These are phyloP conservation scores for Anolis carolinensis DNA, from an alignment of 2,113 vertebrate species.

Conservation along the genomic window DNA sequence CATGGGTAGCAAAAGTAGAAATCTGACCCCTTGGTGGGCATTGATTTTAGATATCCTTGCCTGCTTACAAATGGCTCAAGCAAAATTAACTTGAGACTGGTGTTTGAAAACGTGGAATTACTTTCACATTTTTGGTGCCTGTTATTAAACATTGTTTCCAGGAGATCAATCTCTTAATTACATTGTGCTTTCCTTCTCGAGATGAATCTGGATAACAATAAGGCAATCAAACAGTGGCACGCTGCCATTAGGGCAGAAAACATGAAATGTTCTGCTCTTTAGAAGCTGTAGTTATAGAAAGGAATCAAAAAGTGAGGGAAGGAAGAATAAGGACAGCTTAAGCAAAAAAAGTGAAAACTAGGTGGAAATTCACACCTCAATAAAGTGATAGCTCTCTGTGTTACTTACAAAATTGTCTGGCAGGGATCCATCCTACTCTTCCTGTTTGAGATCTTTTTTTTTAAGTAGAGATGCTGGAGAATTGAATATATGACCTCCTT, in stretches of 20 bases:
- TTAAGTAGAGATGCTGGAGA: neutral
- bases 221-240: neutral
- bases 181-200: slow-evolving; percentile 23
- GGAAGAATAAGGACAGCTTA: neutral
- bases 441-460: neutral
- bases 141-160: slow-evolving; percentile 64
- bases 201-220: slow-evolving; percentile 36
- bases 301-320: neutral
- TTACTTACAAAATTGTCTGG: neutral
- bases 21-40: slow-evolving; percentile 40
- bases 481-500: neutral
- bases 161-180: slow-evolving; percentile 67
- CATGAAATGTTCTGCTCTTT: slow-evolving; percentile 7
- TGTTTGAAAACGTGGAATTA: slow-evolving; percentile 61
- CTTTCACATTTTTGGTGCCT: slow-evolving; percentile 26
- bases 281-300: slow-evolving; percentile 13
- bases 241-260: slow-evolving; percentile 40
- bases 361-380: neutral
- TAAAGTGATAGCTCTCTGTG: neutral
- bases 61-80: slow-evolving; percentile 44
- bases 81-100: slow-evolving; percentile 61
- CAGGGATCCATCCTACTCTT: neutral
- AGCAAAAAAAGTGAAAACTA: neutral
- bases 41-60: slow-evolving; percentile 46
- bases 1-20: neutral